These are phyloP conservation scores for Mugil cephalus DNA, from an alignment of 2,113 vertebrate species.

Conservation along the genomic window DNA sequence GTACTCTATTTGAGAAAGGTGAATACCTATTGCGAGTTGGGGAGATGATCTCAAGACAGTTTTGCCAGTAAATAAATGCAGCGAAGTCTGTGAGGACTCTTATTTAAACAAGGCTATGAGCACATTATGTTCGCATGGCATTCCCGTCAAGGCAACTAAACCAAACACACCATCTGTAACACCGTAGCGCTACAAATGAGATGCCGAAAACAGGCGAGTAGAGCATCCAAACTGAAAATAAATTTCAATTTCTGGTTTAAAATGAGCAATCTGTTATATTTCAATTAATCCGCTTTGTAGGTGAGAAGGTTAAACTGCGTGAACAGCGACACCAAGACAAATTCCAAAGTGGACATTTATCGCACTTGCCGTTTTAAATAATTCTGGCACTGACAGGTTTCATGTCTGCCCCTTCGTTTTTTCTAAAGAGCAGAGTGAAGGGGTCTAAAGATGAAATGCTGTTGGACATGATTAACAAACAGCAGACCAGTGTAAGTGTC, in stretches of 20 bases:
- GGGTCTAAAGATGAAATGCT: slow-evolving; percentile 72
- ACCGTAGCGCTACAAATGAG: neutral
- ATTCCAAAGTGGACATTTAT: slow-evolving; percentile 40
- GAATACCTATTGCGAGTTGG: slow-evolving; percentile 32
- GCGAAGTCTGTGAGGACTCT: slow-evolving; percentile 6
- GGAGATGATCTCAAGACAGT: slow-evolving; percentile 35
- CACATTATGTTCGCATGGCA: slow-evolving; percentile 10
- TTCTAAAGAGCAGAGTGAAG: slow-evolving; percentile 50
- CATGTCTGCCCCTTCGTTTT: slow-evolving; percentile 17
- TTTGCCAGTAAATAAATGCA: slow-evolving; percentile 41
- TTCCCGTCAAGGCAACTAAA: slow-evolving; percentile 1
- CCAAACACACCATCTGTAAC: neutral
- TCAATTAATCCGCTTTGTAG: slow-evolving; percentile 9
- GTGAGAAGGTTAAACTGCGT: slow-evolving; percentile 12
- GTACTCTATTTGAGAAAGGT: slow-evolving; percentile 44
- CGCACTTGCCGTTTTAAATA: slow-evolving; percentile 35
- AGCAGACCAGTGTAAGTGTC: slow-evolving; percentile 72
- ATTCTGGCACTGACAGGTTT: slow-evolving; percentile 48
- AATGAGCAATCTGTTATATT: slow-evolving; percentile 8
- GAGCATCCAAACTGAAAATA: too few species aligned
- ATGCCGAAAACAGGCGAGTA: neutral
- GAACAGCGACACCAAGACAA: slow-evolving; percentile 24
- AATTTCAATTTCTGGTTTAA: slow-evolving; percentile 11
- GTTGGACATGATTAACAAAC: slow-evolving; percentile 81
- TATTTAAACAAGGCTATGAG: slow-evolving; percentile 21